Base-by-base conservation (phyloP, 92 coral and sea anemone genomes). In the Actinostola sp. region DNA sequence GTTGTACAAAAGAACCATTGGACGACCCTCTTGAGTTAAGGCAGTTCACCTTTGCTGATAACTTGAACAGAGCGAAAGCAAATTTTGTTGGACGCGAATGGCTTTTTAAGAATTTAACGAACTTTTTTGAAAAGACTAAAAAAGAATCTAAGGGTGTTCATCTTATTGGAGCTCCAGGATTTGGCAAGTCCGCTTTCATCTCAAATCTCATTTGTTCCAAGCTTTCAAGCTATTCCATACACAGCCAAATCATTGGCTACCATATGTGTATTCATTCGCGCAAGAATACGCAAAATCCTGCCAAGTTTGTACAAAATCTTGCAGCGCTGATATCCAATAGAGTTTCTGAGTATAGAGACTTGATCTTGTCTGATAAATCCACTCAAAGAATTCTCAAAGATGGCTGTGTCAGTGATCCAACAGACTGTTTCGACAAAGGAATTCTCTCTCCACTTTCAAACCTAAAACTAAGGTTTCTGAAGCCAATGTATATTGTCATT, bases 171-270 rank as follows among this genome's bases (percentile, higher is more conserved):
- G 93, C 87, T 24, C 97, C 97, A n/a, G 97, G 97, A 5, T 68
- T 82, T 11, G 97, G 97, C 31, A 92, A 92, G 72, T 86, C 98
- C 15, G 90, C 98, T 6, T 31, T 93, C 20, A 58, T 88, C 31
- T 80, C 98, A 16, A 80, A 89, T 19, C 57, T 93, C 38, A 78
- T 93, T 58, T 89, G 98, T 61, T 93, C 98, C 19, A 76, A 82
- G 33, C 66, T 69, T 5, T 89, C 98, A 45, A 87, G 93, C 82
- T 84, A 70, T 21, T 59, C 72, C 13, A 77, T 93, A 32, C 90
- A 93, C 60, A 80, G 61, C 57, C 88, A 83, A 35, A 61, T 93
- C 20, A 75, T 93, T 34, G 98, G 89, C 23, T 93, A 84, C 72
- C 98, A 93, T 46, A 55, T 93, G 61, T 93, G 98, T 31, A 86